Percentiles rank a stretch among this genome's conserved stretches.
phyloP scores from a whole-genome alignment of 2,888 invertebrate species.

The Plagodis dolabraria region DNA sequence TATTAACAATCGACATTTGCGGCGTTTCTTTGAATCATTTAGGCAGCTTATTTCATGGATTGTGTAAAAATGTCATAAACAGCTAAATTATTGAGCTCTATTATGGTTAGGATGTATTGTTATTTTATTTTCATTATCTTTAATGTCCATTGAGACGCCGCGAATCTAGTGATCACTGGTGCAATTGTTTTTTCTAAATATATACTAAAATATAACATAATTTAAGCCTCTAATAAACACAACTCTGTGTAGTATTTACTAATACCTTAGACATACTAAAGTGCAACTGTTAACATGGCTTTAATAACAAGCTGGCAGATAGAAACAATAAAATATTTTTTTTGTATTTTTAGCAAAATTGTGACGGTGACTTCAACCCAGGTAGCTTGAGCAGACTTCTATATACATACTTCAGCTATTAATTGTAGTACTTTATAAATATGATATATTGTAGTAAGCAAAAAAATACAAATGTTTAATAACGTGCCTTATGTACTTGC shows the following conservation, averaged over 20 bases:
- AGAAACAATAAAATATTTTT: conserved; percentile 32
- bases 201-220: conserved; percentile 43
- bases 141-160: conserved; percentile 26
- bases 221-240: conserved; percentile 29
- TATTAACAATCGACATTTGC: conserved; percentile 24
- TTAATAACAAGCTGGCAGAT: conserved; percentile 28
- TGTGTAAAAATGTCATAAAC: not conserved
- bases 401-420: conserved; percentile 16
- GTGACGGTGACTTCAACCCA: conserved; percentile 51
- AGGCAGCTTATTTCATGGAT: conserved; percentile 8
- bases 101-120: not conserved
- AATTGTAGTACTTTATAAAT: conserved; percentile 15
- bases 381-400: conserved; percentile 45
- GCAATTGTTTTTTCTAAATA: conserved; percentile 50
- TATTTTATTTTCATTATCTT: not conserved
- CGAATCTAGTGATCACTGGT: conserved; percentile 50
- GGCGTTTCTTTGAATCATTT: conserved; percentile 21
- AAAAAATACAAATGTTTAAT: conserved; percentile 16
- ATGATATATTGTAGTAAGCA: conserved; percentile 1
- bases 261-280: conserved; percentile 30
- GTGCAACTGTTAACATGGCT: conserved; percentile 28
- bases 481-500: conserved; percentile 47
- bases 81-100: no score
- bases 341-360: conserved; percentile 52
- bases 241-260: conserved; percentile 35